Conservation (phyloP, 2,797 vertebrate genomes). For the Otolemur crassicaudatus region DNA sequence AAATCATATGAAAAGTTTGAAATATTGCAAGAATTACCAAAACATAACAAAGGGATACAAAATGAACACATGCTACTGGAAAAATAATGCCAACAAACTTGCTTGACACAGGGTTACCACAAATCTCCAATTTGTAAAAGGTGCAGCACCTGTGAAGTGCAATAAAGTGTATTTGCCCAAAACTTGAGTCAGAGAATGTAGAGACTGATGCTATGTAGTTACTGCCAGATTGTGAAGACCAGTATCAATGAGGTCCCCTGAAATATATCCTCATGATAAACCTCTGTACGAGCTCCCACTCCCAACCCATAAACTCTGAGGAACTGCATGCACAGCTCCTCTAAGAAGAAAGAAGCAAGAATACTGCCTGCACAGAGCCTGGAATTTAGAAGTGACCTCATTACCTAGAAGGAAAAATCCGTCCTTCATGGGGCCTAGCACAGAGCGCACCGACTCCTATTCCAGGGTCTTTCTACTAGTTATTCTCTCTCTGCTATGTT, state of each 20-base stretch:
- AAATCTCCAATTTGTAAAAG: not conserved
- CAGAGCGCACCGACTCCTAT: not conserved
- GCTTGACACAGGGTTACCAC: not conserved
- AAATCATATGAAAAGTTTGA: not conserved
- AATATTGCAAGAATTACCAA: not conserved
- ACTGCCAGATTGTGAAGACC: not conserved
- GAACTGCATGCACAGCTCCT: constrained; percentile 2
- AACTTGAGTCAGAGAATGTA: not conserved
- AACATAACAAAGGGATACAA: not conserved
- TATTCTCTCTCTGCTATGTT: not conserved
- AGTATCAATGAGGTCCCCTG: not conserved
- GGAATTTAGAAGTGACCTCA: not conserved
- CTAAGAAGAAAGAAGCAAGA: not conserved
- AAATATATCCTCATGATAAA: not conserved
- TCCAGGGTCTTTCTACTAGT: not conserved
- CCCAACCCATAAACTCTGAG: constrained; percentile 8
- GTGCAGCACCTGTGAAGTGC: not conserved
- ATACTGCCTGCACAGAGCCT: not conserved
- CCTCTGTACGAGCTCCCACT: not conserved
- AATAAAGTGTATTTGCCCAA: not conserved
- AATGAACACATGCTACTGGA: not conserved
- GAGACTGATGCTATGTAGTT: not conserved
- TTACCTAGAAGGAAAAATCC: not conserved
- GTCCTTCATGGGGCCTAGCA: not conserved
- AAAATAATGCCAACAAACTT: not conserved